Evolutionary conservation across 2,888 invertebrate genomes (phyloP).

Genomic region (Entomobrya proxima): DNA sequence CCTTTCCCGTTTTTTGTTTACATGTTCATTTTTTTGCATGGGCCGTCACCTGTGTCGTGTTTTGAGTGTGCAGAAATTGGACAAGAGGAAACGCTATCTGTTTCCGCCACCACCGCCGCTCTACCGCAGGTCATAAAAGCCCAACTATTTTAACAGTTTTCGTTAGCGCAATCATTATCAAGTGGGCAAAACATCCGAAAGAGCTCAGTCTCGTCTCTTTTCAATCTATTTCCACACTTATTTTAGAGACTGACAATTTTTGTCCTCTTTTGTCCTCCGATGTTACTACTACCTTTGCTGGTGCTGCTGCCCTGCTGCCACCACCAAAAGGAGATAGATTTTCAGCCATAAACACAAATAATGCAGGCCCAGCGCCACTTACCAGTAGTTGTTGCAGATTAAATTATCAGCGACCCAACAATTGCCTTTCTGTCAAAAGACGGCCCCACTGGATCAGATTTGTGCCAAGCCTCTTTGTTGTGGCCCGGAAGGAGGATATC

Average conservation of each 20-base stretch:
- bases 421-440: slow-evolving; percentile 57
- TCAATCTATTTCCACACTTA: neutral
- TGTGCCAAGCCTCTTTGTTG: neutral
- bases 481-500: no score
- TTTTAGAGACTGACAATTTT: slow-evolving; percentile 8
- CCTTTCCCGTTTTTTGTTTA: no score
- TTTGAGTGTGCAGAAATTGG: neutral
- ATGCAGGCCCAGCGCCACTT: slow-evolving; percentile 72
- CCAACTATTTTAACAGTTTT: slow-evolving; percentile 39
- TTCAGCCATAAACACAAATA: slow-evolving; percentile 30
- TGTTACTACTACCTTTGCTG: slow-evolving; percentile 9
- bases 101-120: neutral
- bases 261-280: slow-evolving; percentile 38
- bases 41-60: no score
- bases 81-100: no score
- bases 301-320: slow-evolving; percentile 64
- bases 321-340: slow-evolving; percentile 53
- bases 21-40: no score
- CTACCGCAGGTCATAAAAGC: neutral
- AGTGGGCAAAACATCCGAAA: slow-evolving; percentile 53
- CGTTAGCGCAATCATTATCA: slow-evolving; percentile 11
- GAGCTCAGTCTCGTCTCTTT: slow-evolving; percentile 44
- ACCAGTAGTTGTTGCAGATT: slow-evolving; percentile 68
- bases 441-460: slow-evolving; percentile 58
- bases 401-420: slow-evolving; percentile 63